Evolutionary conservation across 2,113 vertebrate species (phyloP).

Genomic region (Pygathrix nemaeus): DNA sequence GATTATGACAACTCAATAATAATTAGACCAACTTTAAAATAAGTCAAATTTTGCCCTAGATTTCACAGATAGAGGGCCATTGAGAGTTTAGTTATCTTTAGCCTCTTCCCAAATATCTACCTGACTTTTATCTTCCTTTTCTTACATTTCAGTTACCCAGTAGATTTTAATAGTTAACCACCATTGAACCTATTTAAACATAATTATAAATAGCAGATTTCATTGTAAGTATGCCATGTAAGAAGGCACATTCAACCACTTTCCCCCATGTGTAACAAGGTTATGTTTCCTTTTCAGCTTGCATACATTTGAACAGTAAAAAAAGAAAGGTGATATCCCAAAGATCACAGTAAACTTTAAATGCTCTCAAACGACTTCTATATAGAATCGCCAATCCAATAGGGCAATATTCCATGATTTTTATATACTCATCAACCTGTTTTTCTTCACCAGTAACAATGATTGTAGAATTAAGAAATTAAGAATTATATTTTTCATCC

Average conservation of each 20-base stretch:
- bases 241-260: neutral
- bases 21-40: neutral
- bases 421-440: neutral
- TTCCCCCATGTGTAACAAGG: neutral
- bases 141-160: neutral
- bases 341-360: neutral
- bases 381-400: neutral
- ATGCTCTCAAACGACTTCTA: neutral
- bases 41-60: neutral
- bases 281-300: neutral
- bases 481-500: neutral
- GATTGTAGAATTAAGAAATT: neutral
- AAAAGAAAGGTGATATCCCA: neutral
- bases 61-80: neutral
- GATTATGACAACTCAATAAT: neutral
- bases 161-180: neutral
- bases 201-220: constrained; percentile 15
- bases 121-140: neutral
- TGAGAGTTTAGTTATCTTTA: neutral
- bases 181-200: neutral
- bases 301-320: neutral
- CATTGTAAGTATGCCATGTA: neutral
- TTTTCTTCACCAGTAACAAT: neutral
- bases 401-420: neutral
- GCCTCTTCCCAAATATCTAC: neutral